Base-by-base conservation (phyloP, 2,888 invertebrate species). In the Latheticus oryzae region DNA sequence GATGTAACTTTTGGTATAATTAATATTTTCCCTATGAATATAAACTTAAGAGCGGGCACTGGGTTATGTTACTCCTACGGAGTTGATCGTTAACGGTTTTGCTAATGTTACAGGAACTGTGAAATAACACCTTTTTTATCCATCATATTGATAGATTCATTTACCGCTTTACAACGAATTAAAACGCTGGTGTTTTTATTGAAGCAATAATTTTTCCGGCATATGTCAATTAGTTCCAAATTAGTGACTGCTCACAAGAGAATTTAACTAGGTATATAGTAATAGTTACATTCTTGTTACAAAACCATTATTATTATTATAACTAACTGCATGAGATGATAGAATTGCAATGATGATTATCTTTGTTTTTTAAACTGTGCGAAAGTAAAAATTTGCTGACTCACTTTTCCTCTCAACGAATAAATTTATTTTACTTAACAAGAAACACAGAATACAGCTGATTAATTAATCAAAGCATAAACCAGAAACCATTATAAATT, bases 161-260 rank as follows among this genome's bases (percentile, higher is more conserved):
- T 43, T 54, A 37, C 45, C 53, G 43, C 37, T 54, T 54, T 35
- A 52, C 37, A 43, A 54, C 53, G 53, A 54, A 54, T 54, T 54
- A 45, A 54, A 45, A 54, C 24, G 30, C 28, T 32, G 33, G 12
- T 23, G 33, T 4, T 15, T 48, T 52, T 52, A 40, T 32, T 51
- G 15, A 11, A 15, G 30, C 13, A 9, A n/a, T 17, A 40, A 51
- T 51, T 51, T 51, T 51, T 51, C 51, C 51, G 28, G 19, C 51
- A 52, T 21, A 33, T 26, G 43, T 42, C 42, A 19, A 52, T 52
- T 52, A 42, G 53, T 54, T 54, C 53, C 53, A 32, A 45, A 30
- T 37, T 54, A 45, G 43, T 37, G 53, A 37, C 11, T 24, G 32
- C 42, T 23, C 50, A 28, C 37, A 50, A 50, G 28, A 26, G 28